Conservation (phyloP, 2,797 vertebrate genomes). For the Esox masquinongy region DNA sequence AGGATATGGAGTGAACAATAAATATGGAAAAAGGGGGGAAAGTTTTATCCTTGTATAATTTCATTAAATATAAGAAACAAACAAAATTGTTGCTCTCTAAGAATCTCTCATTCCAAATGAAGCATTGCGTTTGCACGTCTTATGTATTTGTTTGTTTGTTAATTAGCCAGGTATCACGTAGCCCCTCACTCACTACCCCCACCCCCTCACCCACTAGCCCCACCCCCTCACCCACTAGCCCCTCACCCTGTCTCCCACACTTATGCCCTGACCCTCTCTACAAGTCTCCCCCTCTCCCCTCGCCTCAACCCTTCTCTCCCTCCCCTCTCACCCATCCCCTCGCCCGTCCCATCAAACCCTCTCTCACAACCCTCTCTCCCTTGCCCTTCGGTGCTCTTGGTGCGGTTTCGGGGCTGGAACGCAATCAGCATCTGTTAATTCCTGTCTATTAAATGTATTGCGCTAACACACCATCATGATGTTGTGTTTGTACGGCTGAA, state of each 20-base stretch:
- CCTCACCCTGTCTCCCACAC: constrained; percentile 33
- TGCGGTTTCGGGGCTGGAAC: constrained; percentile 65
- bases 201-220: constrained; percentile 31
- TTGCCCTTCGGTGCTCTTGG: constrained; percentile 61
- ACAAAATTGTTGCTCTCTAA: too few species aligned
- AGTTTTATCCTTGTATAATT: too few species aligned
- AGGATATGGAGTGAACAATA: too few species aligned
- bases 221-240: constrained; percentile 32
- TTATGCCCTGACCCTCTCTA: constrained; percentile 8
- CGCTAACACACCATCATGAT: constrained; percentile 81
- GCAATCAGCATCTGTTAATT: constrained; percentile 86
- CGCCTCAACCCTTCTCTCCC: constrained; percentile 25
- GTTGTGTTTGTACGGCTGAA: constrained; percentile 87
- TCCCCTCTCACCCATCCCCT: background rate
- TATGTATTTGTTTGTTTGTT: too few species aligned
- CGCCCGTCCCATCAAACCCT: background rate
- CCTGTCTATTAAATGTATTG: constrained; percentile 78
- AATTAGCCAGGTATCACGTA: too few species aligned
- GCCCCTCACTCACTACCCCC: constrained; percentile 40
- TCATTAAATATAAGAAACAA: too few species aligned
- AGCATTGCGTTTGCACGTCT: too few species aligned
- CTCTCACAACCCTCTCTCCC: too few species aligned
- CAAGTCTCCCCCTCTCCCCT: background rate
- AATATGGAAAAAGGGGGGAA: too few species aligned
- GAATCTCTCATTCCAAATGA: too few species aligned